These are phyloP conservation scores for Erethizon dorsatum DNA, from an alignment of 2,797 vertebrate species.

Conservation along the genomic window DNA sequence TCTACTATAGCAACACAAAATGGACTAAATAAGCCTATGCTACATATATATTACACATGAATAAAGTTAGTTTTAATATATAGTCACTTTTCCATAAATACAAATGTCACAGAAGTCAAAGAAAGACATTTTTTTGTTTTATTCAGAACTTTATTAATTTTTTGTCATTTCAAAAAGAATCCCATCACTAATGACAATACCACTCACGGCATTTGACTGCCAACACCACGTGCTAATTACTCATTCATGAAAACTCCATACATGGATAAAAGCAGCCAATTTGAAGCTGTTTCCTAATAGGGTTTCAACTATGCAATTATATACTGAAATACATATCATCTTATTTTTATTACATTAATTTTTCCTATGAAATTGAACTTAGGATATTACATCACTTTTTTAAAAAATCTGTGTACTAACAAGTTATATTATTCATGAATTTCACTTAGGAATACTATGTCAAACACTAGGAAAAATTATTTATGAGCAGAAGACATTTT, in stretches of 20 bases:
- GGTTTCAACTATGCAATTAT: neutral
- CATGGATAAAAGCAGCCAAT: neutral
- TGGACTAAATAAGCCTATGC: neutral
- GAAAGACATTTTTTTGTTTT: neutral
- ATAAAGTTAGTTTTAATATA: neutral
- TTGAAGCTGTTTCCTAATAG: neutral
- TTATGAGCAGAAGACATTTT: neutral
- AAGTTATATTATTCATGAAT: neutral
- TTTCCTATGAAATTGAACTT: neutral
- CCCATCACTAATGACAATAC: neutral
- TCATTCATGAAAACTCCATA: neutral
- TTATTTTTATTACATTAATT: neutral
- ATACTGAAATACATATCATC: neutral
- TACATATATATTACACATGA: neutral
- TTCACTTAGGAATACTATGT: neutral
- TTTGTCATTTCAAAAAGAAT: conserved; percentile 44
- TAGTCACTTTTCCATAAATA: neutral
- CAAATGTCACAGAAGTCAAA: neutral
- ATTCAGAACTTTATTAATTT: neutral
- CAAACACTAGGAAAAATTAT: neutral
- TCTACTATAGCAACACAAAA: neutral
- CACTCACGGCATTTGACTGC: neutral
- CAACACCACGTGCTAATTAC: neutral
- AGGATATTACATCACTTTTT: neutral
- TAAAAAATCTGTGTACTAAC: neutral